Evolutionary conservation across 2,113 vertebrate genomes (phyloP), one percentile per base, ranked within the genome.

Genomic region (Nicator chloris): DNA sequence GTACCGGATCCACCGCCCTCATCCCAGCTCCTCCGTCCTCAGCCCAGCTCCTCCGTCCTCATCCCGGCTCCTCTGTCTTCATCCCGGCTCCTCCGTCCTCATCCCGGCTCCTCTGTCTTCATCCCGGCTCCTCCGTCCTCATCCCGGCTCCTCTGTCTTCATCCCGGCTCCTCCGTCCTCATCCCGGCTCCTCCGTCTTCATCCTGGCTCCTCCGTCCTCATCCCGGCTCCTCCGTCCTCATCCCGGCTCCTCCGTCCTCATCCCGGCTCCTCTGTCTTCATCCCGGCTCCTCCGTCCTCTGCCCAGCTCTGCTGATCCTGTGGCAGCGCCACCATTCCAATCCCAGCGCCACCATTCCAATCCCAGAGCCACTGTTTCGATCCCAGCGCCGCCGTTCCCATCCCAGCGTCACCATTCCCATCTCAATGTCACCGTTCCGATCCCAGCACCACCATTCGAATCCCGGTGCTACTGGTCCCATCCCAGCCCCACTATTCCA

Each of bases 391-490:
- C 24, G 1, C 5, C 24, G 21, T n/a, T 26, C 31, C 23, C 2
- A 27, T n/a, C 7, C 24, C 53, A 4, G 30, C 0, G 11, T 17
- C 8, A 1, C 31, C 33, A 13, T 45, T n/a, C 39, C 9, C 0
- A 21, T 11, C 5, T 10, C 15, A 10, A 31, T 2, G 19, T 16
- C 7, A 0, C 23, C 13, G 3, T 59, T 28, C 42, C 6, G 2
- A 37, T 37, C 6, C 33, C 10, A 4, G 18, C 2, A 2, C 19
- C 11, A 2, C 9, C 21, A 31, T 22, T 16, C 47, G 5, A 0
- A 37, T 47, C 4, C 26, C 15, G 2, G 31, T 1, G 2, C 9
- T 6, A 0, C 16, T 9, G 2, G 30, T 13, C 20, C 15, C 0
- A 24, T 37, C 15, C 11, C 21, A 3, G 16, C 0, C 2, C 21